phyloP scores from a whole-genome alignment of 2,797 vertebrate genomes.

The Argya squamiceps region DNA sequence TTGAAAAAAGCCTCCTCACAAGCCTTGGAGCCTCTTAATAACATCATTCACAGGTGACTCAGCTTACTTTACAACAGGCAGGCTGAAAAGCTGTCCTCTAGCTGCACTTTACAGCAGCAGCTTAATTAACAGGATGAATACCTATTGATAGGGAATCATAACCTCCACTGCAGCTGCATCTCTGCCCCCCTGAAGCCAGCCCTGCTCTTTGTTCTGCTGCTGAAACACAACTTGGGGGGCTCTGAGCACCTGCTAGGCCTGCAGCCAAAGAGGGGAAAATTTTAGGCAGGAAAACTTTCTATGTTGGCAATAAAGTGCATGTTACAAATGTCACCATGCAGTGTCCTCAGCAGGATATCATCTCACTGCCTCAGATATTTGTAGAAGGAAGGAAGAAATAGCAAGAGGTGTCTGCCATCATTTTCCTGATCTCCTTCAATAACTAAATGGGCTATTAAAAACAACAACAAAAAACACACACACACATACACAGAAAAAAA shows the following conservation, averaged over 20 bases:
- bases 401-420: neutral
- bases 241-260: neutral
- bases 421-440: neutral
- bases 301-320: neutral
- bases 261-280: neutral
- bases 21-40: neutral
- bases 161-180: neutral
- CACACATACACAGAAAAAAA: neutral
- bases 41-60: neutral
- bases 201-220: neutral
- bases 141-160: neutral
- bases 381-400: neutral
- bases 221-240: neutral
- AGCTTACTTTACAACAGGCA: neutral
- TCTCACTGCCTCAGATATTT: neutral
- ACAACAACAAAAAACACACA: neutral
- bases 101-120: neutral
- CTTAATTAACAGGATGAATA: neutral
- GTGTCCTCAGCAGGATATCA: neutral
- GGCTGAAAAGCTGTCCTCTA: slow-evolving; percentile 4
- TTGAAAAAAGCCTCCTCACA: neutral
- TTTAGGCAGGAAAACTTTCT: neutral
- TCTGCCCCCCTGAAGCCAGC: neutral
- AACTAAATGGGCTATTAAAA: neutral
- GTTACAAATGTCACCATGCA: neutral